Evolutionary conservation across 1,140 invertebrate species (phyloP), one percentile per base, ranked within the genome.

Genomic region (Drosophila sp.): DNA sequence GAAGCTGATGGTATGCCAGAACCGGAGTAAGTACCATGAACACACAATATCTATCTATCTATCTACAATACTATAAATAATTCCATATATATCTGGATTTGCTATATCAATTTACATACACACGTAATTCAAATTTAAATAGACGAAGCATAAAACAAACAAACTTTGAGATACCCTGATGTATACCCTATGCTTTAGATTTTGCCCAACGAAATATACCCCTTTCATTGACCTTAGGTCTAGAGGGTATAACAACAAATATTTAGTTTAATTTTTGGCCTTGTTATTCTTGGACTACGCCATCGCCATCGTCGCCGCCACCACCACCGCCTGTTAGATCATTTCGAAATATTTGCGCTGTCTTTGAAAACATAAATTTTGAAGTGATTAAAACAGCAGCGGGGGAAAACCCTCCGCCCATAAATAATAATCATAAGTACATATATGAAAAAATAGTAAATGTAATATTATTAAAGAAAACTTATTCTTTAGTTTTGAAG

Each of bases 1-100:
- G 97, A 98, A 93, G 97, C 98, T 11, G 96, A 97, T 92, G 97
- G 97, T 80, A 96, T 98, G 93, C 98, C 97, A 23, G 95, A 95
- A 63, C 97, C 97, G 50, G 96, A 94, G 96, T 97, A 95, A 94
- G 94, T 94, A 50, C 30, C 32, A 47, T 7, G 23, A 25, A 66
- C 23, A 35, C 17, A 33, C 35, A 38, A 38, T 38, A 11, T 33
- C 35, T 10, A 17, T 17, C 17, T 17, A 17, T 17, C 17, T 17
- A 17, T 17, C 30, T 30, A 41, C 8, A 10, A 10, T 25, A 6
- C n/a, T 27, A 47, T 50, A 50, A 2, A 27, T 50, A 10, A 3
- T 5, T 35, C 3, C 33, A 35, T 35, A 35, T 35, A 6, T 35
- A 6, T 30, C 30, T n/a, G 40, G n/a, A 41, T 41, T 11, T 41